These are phyloP conservation scores for Eretmocerus hayati DNA, from an alignment of 2,888 invertebrate genomes.

Conservation along the genomic window DNA sequence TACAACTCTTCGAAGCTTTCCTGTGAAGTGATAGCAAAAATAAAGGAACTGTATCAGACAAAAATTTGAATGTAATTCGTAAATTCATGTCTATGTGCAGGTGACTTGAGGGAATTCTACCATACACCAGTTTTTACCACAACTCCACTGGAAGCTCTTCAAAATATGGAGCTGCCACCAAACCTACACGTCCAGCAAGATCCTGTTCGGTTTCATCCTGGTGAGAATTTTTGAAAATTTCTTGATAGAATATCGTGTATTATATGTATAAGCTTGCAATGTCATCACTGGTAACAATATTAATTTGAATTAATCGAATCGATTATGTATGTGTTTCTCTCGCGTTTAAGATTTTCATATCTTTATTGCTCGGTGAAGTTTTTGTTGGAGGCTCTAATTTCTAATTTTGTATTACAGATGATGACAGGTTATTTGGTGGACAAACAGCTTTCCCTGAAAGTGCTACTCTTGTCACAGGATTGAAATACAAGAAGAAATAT, in stretches of 20 bases:
- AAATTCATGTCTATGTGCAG: conserved; percentile 48
- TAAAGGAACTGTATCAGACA: no score
- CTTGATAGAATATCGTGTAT: no score
- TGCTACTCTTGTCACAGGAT: conserved; percentile 76
- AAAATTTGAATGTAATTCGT: no score
- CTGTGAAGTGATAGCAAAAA: no score
- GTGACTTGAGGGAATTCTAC: conserved; percentile 67
- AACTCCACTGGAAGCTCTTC: conserved; percentile 68
- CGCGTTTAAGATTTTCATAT: no score
- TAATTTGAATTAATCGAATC: no score
- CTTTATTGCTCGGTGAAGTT: no score
- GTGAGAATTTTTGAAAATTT: conserved; percentile 47
- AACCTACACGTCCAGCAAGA: conserved; percentile 81
- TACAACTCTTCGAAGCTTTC: no score
- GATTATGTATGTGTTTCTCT: no score
- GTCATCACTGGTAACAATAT: no score
- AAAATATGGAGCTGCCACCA: conserved; percentile 68
- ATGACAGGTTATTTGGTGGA: conserved; percentile 67
- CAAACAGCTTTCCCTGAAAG: conserved; percentile 77
- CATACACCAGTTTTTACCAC: conserved; percentile 60
- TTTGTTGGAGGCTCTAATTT: no score
- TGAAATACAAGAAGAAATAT: conserved; percentile 78
- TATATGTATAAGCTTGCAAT: no score
- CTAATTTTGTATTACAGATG: conserved; percentile 51
- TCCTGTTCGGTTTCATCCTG: conserved; percentile 76